Evolutionary conservation across 2,888 invertebrate genomes (phyloP).

Genomic region (Crematogaster levior): DNA sequence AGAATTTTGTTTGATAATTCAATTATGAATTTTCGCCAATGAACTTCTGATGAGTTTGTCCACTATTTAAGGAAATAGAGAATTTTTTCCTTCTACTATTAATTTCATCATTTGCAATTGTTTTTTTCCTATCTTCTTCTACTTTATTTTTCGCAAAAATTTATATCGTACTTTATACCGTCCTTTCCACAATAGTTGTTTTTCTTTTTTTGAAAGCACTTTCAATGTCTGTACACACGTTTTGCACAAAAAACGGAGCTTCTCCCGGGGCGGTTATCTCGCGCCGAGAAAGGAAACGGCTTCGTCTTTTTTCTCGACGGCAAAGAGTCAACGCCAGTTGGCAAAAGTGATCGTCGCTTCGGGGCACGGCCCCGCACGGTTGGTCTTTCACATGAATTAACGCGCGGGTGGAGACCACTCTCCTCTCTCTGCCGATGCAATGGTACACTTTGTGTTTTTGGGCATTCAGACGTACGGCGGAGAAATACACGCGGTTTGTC

Average conservation of each 20-base stretch:
- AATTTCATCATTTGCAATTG: background rate
- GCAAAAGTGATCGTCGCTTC: slow-evolving; percentile 48
- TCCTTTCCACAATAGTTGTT: background rate
- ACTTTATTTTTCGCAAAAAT: background rate
- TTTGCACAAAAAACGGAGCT: slow-evolving; percentile 3
- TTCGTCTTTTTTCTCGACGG: slow-evolving; percentile 30
- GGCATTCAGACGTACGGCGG: slow-evolving; percentile 79
- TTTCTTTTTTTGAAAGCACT: slow-evolving; percentile 12
- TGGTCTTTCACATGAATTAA: slow-evolving; percentile 78
- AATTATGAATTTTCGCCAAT: slow-evolving; percentile 10
- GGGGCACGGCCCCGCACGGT: slow-evolving; percentile 36
- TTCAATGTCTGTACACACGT: background rate
- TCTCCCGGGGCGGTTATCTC: slow-evolving; percentile 1
- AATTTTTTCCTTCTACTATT: background rate
- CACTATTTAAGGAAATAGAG: background rate
- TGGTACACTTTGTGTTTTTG: slow-evolving; percentile 81
- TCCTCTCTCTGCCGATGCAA: slow-evolving; percentile 54
- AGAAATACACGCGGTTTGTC: slow-evolving; percentile 53
- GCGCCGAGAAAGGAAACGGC: background rate
- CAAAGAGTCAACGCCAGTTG: slow-evolving; percentile 67
- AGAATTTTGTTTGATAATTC: slow-evolving; percentile 50
- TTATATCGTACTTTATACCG: background rate
- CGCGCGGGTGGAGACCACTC: slow-evolving; percentile 55
- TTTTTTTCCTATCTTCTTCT: background rate
- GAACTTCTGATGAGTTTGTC: slow-evolving; percentile 3